phyloP scores from a whole-genome alignment of 2,797 vertebrate genomes.

The Sibirionetta formosa region DNA sequence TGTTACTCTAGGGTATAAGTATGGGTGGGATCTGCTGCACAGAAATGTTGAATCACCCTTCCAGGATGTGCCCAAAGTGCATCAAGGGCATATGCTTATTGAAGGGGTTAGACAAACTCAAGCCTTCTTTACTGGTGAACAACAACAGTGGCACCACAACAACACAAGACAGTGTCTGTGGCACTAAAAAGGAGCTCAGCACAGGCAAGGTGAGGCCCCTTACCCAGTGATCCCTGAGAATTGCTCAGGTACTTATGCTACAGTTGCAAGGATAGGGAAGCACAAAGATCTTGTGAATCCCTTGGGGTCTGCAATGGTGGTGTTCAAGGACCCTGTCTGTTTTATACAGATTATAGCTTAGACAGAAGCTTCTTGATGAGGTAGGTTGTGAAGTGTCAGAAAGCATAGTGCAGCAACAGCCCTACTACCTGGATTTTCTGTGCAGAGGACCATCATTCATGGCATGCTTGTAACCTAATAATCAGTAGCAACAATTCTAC shows the following conservation, averaged over 20 bases:
- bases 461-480: not conserved
- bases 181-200: not conserved
- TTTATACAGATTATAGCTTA: not conserved
- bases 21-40: not conserved
- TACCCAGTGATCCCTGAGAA: not conserved
- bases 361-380: not conserved
- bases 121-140: not conserved
- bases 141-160: not conserved
- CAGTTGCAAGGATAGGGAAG: not conserved
- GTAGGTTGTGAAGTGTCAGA: not conserved
- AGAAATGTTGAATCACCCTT: not conserved
- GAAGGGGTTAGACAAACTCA: not conserved
- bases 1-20: not conserved
- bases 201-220: not conserved
- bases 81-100: not conserved
- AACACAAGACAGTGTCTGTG: not conserved
- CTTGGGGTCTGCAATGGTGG: rapidly evolving
- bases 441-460: not conserved
- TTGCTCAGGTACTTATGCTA: not conserved
- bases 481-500: not conserved
- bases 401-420: not conserved
- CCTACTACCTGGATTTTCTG: not conserved
- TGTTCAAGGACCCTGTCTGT: not conserved
- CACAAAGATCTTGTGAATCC: not conserved
- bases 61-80: not conserved